Evolutionary conservation across 2,888 invertebrate species (phyloP), one percentile per base, ranked within the genome.

Genomic region (Xylota sylvarum): DNA sequence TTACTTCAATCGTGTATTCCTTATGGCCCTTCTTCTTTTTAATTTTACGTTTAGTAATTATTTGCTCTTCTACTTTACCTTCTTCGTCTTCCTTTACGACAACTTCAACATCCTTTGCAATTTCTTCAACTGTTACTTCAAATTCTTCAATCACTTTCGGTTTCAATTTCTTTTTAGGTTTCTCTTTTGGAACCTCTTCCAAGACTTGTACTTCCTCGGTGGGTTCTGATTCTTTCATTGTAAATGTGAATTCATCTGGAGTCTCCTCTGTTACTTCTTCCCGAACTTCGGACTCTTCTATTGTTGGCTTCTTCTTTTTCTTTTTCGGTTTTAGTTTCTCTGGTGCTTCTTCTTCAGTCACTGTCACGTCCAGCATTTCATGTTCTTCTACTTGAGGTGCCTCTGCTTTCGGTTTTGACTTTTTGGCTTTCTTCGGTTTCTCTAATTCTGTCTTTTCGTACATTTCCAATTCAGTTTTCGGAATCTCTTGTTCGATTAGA

Each of bases 11-110:
- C 7, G 93, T 90, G 88, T 93, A 93, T 82, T 92, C 90, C 64
- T 93, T 93, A 0, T 90, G 89, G 1, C 93, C 94, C 64, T 91
- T 92, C 78, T 90, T 91, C 69, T 93, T 93, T 88, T 93, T 94
- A 0, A 93, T 92, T 3, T 92, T 91, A 0, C 93, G 93, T 80
- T 92, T 94, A 3, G 93, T 93, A 0, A 91, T 91, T 3, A 90
- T 91, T 56, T 91, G 91, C 77, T 90, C 90, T 32, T 91, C 91
- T 1, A 91, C 88, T 64, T 91, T 91, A 1, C 92, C 92, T 67
- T 91, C 91, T 17, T 90, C 89, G 1, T 87, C 82, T 48, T 91
- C 90, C 14, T 90, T 89, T 2, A 89, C 89, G 19, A 88, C 79
- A 5, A 89, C 79, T 37, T 89, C 88, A 5, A 91, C 89, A 35